Conservation (phyloP, 2,797 vertebrate species). For the Xenentodon cancila region DNA sequence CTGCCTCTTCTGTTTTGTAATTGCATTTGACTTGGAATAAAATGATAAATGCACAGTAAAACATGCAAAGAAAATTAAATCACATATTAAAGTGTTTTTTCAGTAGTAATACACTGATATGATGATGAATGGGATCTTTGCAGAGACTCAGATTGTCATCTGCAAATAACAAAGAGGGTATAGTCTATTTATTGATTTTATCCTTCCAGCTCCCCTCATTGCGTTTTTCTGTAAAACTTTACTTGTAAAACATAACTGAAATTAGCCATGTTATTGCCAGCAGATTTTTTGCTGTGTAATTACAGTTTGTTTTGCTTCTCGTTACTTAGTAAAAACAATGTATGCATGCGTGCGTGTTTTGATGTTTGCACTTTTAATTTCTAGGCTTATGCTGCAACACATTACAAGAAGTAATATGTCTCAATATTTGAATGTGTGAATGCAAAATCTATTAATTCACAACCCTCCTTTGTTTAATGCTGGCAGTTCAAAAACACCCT, state of each 20-base stretch:
- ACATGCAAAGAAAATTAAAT: too few relatives aligned
- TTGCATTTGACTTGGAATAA: too few relatives aligned
- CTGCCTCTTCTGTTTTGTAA: too few relatives aligned
- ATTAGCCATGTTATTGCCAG: conserved; percentile 46
- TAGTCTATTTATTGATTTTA: background rate
- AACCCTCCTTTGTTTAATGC: background rate
- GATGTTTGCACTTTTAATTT: conserved; percentile 2
- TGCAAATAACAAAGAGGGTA: too few relatives aligned
- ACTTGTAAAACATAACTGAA: conserved; percentile 35
- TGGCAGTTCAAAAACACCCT: background rate
- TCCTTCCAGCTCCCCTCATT: background rate
- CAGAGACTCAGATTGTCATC: too few relatives aligned
- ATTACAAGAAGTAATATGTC: background rate
- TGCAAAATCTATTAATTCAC: conserved; percentile 2
- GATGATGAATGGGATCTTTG: too few relatives aligned
- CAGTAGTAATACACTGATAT: too few relatives aligned
- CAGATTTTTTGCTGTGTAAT: conserved; percentile 52
- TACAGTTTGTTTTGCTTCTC: conserved; percentile 45
- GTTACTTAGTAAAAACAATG: conserved; percentile 21
- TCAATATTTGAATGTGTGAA: background rate
- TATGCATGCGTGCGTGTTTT: background rate
- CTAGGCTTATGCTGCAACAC: conserved; percentile 6
- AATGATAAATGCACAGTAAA: too few relatives aligned
- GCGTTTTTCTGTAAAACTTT: conserved; percentile 14
- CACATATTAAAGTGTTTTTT: too few relatives aligned